Evolutionary conservation across 2,888 invertebrate species (phyloP), one percentile per base, ranked within the genome.

Genomic region (Calliopum simillimum): DNA sequence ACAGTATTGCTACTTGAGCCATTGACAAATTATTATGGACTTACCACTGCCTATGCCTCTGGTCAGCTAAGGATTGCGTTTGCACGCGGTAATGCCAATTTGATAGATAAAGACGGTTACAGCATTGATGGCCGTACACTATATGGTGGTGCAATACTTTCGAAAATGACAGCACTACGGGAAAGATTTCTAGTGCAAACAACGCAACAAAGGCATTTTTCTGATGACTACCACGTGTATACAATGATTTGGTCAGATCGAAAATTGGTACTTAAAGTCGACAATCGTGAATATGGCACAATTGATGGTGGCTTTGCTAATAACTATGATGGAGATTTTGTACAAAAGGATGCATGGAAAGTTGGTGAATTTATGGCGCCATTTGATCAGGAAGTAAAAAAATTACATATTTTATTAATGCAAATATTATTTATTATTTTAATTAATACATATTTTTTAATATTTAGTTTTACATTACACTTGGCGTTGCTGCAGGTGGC

Each of bases 401-500:
- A 46, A 43, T 61, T 59, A n/a, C 23, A n/a, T 13, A 33, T 59
- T 16, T 6, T 19, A 61, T n/a, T n/a, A n/a, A n/a, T n/a, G n/a
- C n/a, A n/a, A n/a, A n/a, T n/a, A n/a, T n/a, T n/a, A 21, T 61
- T 5, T 44, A 11, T 14, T 33, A 33, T 14, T 1, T 25, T 33
- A 33, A 14, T n/a, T 25, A 8, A n/a, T 13, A 56, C 1, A 2
- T 33, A 55, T 3, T 41, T 21, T 43, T 59, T 68, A 43, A 47
- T 49, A 72, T 82, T 53, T 84, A 94, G 93, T 95, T 94, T 88
- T 93, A 92, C 84, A 84, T 96, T 12, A 89, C 92, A 1, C 80
- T 96, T 71, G 95, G 94, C 0, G 86, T 96, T 6, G 92, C 93
- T 44, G 94, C 93, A 56, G 95, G 95, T 0, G 95, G 95, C 0